A percentile compares a stretch with the other conserved stretches of the same genome.
These are phyloP conservation scores for Halichoeres trimaculatus DNA, from an alignment of 2,113 vertebrate species.

Conservation along the genomic window DNA sequence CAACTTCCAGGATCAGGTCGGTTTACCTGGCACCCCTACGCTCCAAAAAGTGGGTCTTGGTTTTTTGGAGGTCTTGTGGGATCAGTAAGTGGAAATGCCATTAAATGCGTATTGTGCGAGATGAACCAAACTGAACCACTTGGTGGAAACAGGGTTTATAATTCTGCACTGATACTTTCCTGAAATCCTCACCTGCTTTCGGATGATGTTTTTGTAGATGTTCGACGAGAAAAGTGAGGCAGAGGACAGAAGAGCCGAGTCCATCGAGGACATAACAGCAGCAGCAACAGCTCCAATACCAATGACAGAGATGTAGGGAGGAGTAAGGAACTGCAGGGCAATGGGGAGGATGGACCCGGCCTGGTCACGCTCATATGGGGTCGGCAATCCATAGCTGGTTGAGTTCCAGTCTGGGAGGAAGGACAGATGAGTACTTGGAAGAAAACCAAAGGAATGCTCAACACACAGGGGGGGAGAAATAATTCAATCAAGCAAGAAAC, in stretches of 20 bases:
- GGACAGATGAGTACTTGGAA: neutral
- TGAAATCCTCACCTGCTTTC: constrained; percentile 56
- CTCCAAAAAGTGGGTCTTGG: no score
- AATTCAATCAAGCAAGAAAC: neutral
- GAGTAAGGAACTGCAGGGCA: constrained; percentile 70
- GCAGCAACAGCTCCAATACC: constrained; percentile 78
- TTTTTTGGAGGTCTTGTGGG: no score
- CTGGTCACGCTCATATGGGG: constrained; percentile 58
- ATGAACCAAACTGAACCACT: no score
- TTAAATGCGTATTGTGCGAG: no score
- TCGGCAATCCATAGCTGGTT: constrained; percentile 62
- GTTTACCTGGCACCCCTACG: no score
- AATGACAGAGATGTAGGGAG: constrained; percentile 60
- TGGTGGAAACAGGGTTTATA: no score
- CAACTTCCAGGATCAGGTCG: no score
- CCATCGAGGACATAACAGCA: constrained; percentile 82
- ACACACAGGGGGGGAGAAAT: neutral
- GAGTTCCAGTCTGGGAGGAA: constrained; percentile 75
- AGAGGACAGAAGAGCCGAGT: constrained; percentile 80
- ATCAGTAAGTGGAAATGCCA: no score
- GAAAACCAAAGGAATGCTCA: neutral
- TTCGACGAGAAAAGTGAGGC: constrained; percentile 78
- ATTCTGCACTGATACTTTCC: neutral
- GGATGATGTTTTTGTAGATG: constrained; percentile 77
- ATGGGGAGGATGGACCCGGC: constrained; percentile 73